Base-by-base conservation (phyloP, 1,140 invertebrate species). In the Leptoteleia sp. region DNA sequence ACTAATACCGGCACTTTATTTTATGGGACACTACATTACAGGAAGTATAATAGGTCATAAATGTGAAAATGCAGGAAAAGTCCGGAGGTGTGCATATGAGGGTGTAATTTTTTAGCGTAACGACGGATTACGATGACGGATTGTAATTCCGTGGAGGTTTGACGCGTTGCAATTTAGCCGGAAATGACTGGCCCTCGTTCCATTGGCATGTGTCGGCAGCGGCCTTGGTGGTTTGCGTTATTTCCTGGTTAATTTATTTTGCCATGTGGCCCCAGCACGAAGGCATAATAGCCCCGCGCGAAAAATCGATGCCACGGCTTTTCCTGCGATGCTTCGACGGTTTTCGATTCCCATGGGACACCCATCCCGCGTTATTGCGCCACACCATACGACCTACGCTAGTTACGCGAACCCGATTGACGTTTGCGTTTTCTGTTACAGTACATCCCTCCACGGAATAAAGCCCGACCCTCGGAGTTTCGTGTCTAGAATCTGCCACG, bases 181-280 rank as follows among this genome's bases (percentile, higher is more conserved):
- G 80, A 83, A 83, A 79, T 81, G 76, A 77, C 71, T 76, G 16
- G 50, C 9, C 22, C 68, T 61, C 40, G 50, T 64, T 17, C 48
- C 48, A 52, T 27, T 13, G 52, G 52, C 45, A 54, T 54, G 29
- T 43, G 65, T 54, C 55, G 61, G 52, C 38, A 25, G 37, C 22
- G 55, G 55, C 48, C 31, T 40, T 38, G 57, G 76, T 42, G 71
- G 76, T 71, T 67, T 64, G 15, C 75, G 79, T 84, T 83, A 84
- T 83, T 85, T 81, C 47, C 64, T 52, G 55, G 76, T 71, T 85
- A 85, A 85, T 85, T 85, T 84, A 85, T 85, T 85, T 85, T 83
- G 73, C 82, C 80, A 83, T 84, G 82, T 84, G 80, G 55, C 62
- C 73, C 67, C 16, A 13, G 50, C 50, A 40, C 55, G 13, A 54